Evolutionary conservation across 2,797 vertebrate species (phyloP).

Genomic region (Hephaestus fuliginosus): DNA sequence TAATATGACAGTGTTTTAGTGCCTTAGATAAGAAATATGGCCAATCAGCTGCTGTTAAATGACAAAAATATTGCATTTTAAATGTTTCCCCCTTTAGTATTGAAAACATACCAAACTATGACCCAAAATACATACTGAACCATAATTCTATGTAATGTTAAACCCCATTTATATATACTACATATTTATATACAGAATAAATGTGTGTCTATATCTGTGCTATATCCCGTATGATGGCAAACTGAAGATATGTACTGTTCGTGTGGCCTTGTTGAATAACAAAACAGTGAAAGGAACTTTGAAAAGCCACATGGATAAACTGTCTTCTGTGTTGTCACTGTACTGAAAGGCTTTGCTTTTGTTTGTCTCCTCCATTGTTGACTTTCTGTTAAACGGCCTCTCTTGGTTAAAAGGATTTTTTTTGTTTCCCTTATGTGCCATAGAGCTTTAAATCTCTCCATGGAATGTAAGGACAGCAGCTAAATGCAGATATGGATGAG

Average conservation of each 20-base stretch:
- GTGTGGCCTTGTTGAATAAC: neutral
- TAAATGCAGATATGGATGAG: neutral
- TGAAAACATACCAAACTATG: too few species aligned
- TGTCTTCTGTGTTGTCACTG: neutral
- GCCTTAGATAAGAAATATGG: too few species aligned
- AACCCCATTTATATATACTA: too few species aligned
- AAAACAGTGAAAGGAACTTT: neutral
- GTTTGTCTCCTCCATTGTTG: neutral
- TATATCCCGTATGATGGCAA: too few species aligned
- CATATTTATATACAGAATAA: too few species aligned
- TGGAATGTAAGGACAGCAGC: conserved; percentile 5
- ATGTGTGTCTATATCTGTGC: too few species aligned
- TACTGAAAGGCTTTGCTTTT: neutral
- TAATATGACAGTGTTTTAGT: too few species aligned
- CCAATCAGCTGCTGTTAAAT: too few species aligned
- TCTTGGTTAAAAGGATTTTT: neutral
- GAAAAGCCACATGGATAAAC: conserved; percentile 2
- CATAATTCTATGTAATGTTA: too few species aligned
- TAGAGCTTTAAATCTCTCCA: neutral
- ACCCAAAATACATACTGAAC: too few species aligned
- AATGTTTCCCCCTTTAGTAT: too few species aligned
- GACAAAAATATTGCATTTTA: too few species aligned
- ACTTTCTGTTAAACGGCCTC: neutral
- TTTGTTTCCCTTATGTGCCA: neutral
- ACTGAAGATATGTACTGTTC: neutral